These are phyloP conservation scores for Netelia inedita DNA, from an alignment of 2,888 invertebrate species.

Conservation along the genomic window DNA sequence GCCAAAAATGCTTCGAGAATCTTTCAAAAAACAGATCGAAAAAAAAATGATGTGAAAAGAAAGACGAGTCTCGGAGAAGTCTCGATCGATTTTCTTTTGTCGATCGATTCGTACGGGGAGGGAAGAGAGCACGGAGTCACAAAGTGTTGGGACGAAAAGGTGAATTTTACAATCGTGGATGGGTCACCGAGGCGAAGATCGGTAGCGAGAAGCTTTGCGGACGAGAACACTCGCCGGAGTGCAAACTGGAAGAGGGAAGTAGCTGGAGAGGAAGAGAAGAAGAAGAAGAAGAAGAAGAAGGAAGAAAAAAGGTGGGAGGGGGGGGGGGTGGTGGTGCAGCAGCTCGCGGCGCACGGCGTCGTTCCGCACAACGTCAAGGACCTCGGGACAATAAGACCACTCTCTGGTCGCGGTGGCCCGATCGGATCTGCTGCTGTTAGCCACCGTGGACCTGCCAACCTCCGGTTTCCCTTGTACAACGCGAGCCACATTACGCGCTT, in stretches of 20 bases:
- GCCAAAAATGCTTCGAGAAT: neutral
- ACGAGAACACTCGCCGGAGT: constrained; percentile 35
- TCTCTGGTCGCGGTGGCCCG: constrained; percentile 68
- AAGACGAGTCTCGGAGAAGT: constrained; percentile 1
- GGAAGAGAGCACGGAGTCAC: neutral
- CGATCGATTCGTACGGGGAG: constrained; percentile 46
- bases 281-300: constrained; percentile 46
- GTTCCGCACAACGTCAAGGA: constrained; percentile 74
- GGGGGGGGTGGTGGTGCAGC: constrained; percentile 30
- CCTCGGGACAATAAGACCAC: constrained; percentile 77
- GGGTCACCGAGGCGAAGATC: constrained; percentile 45
- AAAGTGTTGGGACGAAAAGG: constrained; percentile 3
- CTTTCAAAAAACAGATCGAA: neutral
- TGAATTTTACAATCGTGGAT: constrained; percentile 32
- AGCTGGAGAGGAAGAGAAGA: constrained; percentile 9
- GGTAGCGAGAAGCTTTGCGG: constrained; percentile 2
- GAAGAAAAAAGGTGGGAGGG: constrained; percentile 36
- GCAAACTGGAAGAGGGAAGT: constrained; percentile 23
- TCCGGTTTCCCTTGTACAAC: constrained; percentile 66
- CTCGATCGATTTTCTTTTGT: constrained; percentile 54
- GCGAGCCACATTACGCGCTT: constrained; percentile 5
- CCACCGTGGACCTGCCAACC: constrained; percentile 73
- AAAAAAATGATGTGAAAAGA: neutral
- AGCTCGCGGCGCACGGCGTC: constrained; percentile 59
- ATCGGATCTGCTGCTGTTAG: constrained; percentile 75